Evolutionary conservation across 2,797 vertebrate species (phyloP).

Genomic region (Lacerta bilineata): DNA sequence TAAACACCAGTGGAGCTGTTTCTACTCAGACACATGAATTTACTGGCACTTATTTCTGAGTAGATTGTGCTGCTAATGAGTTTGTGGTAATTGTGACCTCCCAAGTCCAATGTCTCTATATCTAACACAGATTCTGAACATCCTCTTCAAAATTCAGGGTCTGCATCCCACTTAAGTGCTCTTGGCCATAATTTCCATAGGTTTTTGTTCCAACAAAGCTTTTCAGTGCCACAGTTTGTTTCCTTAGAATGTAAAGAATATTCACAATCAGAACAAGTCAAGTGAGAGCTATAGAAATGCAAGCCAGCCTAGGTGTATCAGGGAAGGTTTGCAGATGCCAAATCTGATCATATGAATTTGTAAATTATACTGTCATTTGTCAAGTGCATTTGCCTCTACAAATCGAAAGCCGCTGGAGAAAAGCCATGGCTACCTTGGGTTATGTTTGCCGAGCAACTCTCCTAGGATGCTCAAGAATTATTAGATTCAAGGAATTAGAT

Average conservation of each 20-base stretch:
- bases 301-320: not conserved
- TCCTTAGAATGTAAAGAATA: not conserved
- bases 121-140: not conserved
- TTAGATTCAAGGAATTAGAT: constrained; percentile 19
- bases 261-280: not conserved
- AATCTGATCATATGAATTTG: not conserved
- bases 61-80: not conserved
- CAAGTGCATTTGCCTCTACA: not conserved
- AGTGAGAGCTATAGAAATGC: not conserved
- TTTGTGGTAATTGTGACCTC: not conserved
- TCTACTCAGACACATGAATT: too few relatives aligned
- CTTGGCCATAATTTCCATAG: not conserved
- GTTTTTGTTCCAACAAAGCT: not conserved
- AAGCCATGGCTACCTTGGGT: not conserved
- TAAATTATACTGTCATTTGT: not conserved
- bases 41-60: too few relatives aligned
- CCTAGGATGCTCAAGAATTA: not conserved
- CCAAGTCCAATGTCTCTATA: not conserved
- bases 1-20: too few relatives aligned
- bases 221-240: not conserved
- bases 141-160: not conserved
- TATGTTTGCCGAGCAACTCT: not conserved
- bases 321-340: not conserved
- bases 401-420: not conserved
- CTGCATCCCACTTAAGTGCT: not conserved